Base-by-base conservation (phyloP, 2,113 vertebrate species). In the Rhinichthys klamathensis region DNA sequence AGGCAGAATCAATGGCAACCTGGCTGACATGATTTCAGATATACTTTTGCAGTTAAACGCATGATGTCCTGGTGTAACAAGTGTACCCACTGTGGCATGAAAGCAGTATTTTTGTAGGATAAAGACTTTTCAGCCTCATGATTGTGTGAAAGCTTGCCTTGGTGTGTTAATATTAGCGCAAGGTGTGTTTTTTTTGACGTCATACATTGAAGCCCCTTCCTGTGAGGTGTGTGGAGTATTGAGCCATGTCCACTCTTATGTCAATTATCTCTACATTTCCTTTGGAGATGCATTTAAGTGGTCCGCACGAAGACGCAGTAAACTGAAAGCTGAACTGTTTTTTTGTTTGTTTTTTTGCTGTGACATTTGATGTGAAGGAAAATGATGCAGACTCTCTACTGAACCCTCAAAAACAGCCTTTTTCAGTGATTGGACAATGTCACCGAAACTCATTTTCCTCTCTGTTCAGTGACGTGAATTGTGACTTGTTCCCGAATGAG, bases 81-180 rank as follows among this genome's bases (percentile, higher is more conserved):
- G 27, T 87, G 73, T 81, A 63, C 58, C 84, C 65, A 35, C 54
- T 75, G 82, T 82, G 85, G 89, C 84, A 88, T 88, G 87, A 83
- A 69, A 77, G 58, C 85, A 46, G 82, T 90, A 90, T 90, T 90
- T 90, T 88, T 86, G 82, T 89, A 89, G 84, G 72, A 74, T 67
- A 35, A 80, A 38, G 49, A 60, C 63, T 56, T n/a, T 82, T 60
- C 41, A 69, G 69, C 58, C 81, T 79, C 32, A 72, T 16, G 60
- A 72, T 60, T 46, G 32, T 75, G 51, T 25, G 79, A 76, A 56
- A 70, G 78, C 72, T 82, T 61, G 84, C 60, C 61, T 86, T 67
- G 74, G 61, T 76, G 70, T 86, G 74, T 78, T 78, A 8, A 82
- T 80, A 38, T 38, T 81, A 75, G 75, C 5, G 25, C 41, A 41